These are phyloP conservation scores for Lypha dubia DNA, from an alignment of 2,888 invertebrate species.

Conservation along the genomic window DNA sequence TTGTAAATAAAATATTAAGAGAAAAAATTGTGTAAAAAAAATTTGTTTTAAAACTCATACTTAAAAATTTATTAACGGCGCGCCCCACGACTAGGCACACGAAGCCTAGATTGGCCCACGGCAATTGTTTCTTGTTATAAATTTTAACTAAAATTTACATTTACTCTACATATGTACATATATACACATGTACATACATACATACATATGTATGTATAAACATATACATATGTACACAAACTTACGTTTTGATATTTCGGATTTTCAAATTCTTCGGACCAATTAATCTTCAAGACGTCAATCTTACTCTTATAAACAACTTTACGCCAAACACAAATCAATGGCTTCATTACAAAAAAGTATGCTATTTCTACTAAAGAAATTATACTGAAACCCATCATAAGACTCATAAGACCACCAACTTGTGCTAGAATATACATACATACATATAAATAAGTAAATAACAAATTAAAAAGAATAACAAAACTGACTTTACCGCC, in stretches of 20 bases:
- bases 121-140: too few species aligned
- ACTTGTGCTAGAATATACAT: conserved; percentile 87
- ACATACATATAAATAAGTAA: not conserved
- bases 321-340: conserved; percentile 81
- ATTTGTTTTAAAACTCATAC: too few species aligned
- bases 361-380: conserved; percentile 90
- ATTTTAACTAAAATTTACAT: too few species aligned
- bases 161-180: too few species aligned
- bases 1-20: too few species aligned
- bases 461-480: conserved; percentile 73
- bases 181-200: too few species aligned
- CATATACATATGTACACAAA: not conserved
- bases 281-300: not conserved
- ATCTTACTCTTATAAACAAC: conserved; percentile 4
- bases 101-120: too few species aligned
- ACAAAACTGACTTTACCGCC: conserved; percentile 83
- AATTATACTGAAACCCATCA: conserved; percentile 92
- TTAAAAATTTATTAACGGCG: too few species aligned
- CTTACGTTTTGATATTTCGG: not conserved
- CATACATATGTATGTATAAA: too few species aligned
- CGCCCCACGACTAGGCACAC: too few species aligned
- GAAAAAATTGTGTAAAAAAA: too few species aligned
- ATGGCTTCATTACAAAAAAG: conserved; percentile 86
- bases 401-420: conserved; percentile 90
- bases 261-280: not conserved